Evolutionary conservation across 2,113 vertebrate genomes (phyloP).

Genomic region (Smithornis capensis): DNA sequence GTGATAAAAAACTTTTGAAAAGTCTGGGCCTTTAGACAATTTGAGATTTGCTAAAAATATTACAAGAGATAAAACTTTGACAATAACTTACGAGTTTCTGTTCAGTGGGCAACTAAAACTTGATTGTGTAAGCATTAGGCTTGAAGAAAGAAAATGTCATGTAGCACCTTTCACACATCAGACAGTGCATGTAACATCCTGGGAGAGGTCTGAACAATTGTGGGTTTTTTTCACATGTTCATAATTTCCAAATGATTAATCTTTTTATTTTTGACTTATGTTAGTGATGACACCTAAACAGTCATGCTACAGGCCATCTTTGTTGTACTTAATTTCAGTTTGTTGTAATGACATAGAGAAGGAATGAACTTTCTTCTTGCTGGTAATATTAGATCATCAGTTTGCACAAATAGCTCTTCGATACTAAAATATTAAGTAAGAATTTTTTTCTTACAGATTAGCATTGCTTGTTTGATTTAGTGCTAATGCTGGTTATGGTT

Average conservation of each 20-base stretch:
- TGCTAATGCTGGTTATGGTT: constrained; percentile 11
- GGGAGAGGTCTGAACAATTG: not conserved
- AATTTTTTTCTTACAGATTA: constrained; percentile 11
- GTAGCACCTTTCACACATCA: not conserved
- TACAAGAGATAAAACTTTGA: not conserved
- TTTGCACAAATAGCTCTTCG: not conserved
- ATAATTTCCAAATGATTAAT: not conserved
- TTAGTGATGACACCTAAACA: not conserved
- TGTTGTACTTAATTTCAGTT: not conserved
- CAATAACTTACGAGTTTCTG: not conserved
- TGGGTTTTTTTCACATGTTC: not conserved
- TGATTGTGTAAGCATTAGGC: not conserved
- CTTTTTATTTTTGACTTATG: not conserved
- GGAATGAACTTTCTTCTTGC: not conserved
- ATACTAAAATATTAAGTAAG: not conserved
- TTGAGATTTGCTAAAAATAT: not conserved
- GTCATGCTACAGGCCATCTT: not conserved
- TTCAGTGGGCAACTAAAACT: not conserved
- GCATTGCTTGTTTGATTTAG: constrained; percentile 14
- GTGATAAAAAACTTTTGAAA: not conserved
- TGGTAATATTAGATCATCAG: not conserved
- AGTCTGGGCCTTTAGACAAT: not conserved
- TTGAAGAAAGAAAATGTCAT: not conserved
- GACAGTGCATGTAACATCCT: not conserved
- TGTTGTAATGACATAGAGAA: not conserved